phyloP scores from a whole-genome alignment of 2,113 vertebrate species.

The Proteles cristata region DNA sequence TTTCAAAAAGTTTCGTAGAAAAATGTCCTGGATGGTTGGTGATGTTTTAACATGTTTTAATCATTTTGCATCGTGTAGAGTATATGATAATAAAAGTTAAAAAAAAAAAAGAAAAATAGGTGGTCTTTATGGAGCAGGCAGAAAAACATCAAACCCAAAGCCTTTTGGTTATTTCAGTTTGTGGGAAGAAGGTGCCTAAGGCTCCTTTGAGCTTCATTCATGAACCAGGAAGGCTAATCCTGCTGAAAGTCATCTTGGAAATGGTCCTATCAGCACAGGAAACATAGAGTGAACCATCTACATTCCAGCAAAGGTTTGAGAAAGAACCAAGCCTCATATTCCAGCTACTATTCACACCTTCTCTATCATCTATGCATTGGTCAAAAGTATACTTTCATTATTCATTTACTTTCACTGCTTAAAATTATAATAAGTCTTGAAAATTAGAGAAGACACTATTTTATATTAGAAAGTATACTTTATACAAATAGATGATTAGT shows the following conservation, averaged over 20 bases:
- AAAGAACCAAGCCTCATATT: not conserved
- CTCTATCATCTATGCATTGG: not conserved
- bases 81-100: conserved; percentile 32
- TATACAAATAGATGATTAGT: not conserved
- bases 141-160: conserved; percentile 2
- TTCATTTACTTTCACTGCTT: conserved; percentile 29
- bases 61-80: not conserved
- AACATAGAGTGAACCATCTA: not conserved
- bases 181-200: not conserved
- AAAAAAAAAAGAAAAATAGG: conserved; percentile 15
- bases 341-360: not conserved
- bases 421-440: not conserved
- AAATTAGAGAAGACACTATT: not conserved
- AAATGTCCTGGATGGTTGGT: conserved; percentile 30
- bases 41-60: conserved; percentile 18
- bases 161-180: not conserved
- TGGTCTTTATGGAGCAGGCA: not conserved
- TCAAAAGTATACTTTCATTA: not conserved
- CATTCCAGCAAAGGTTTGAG: not conserved
- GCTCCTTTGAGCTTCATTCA: not conserved
- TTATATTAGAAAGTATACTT: not conserved
- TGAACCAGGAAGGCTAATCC: not conserved
- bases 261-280: not conserved
- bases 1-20: conserved; percentile 25
- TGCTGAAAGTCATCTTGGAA: conserved; percentile 33